Evolutionary conservation across 1,140 invertebrate genomes (phyloP).

Genomic region (Ceratoteleas bidentatus): DNA sequence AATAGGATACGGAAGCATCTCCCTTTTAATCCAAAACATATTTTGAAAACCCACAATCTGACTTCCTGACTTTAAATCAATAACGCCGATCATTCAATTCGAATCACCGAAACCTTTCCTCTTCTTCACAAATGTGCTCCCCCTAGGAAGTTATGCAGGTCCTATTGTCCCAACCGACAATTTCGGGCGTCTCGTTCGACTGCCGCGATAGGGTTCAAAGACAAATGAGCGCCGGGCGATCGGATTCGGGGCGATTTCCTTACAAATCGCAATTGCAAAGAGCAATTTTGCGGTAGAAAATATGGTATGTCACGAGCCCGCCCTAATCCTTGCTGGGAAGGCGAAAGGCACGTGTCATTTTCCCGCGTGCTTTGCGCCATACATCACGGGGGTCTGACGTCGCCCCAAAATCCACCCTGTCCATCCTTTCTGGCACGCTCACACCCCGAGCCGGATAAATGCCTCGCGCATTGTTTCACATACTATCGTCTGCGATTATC

Average conservation of each 20-base stretch:
- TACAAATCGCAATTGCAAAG: slow-evolving; percentile 59
- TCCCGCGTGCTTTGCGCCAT: slow-evolving; percentile 63
- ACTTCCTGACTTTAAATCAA: too few relatives aligned
- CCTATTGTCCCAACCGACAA: background rate
- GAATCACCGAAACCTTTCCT: too few relatives aligned
- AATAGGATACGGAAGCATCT: too few relatives aligned
- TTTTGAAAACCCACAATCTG: too few relatives aligned
- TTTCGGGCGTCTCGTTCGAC: background rate
- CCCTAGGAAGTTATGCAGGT: background rate
- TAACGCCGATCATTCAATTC: too few relatives aligned
- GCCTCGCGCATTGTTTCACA: slow-evolving; percentile 63
- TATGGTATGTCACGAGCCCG: slow-evolving; percentile 62
- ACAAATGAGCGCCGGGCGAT: slow-evolving; percentile 36
- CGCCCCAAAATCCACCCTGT: slow-evolving; percentile 62
- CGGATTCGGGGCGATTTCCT: slow-evolving; percentile 39
- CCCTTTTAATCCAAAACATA: too few relatives aligned
- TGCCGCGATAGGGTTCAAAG: slow-evolving; percentile 14
- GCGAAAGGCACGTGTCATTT: slow-evolving; percentile 66
- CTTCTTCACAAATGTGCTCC: too few relatives aligned
- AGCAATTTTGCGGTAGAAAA: slow-evolving; percentile 58
- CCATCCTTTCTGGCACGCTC: slow-evolving; percentile 40
- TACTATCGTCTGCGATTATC: slow-evolving; percentile 64
- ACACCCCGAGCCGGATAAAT: slow-evolving; percentile 46
- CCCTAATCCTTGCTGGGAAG: slow-evolving; percentile 59
- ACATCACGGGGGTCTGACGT: slow-evolving; percentile 65